A percentile compares a stretch with the other conserved stretches of the same genome.
Evolutionary conservation across 23 tunicate genomes (phyloP).

Genomic region (Diplosoma virens): DNA sequence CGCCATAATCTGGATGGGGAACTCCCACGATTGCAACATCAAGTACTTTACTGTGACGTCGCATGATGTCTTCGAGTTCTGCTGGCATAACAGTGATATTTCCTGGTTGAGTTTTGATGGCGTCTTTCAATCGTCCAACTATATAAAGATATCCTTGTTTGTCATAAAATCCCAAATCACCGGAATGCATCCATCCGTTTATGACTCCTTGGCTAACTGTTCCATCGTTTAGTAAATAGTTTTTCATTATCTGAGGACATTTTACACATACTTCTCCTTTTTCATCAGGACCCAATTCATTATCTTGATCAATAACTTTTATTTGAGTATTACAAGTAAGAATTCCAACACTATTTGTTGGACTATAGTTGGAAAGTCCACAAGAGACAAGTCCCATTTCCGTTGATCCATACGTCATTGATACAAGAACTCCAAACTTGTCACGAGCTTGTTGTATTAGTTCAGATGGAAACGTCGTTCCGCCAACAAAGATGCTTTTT

Average conservation of each 20-base stretch:
- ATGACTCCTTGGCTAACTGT: slow-evolving; percentile 43
- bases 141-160: slow-evolving; percentile 55
- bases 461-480: slow-evolving; percentile 1
- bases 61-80: slow-evolving; percentile 70
- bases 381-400: neutral
- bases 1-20: slow-evolving; percentile 68
- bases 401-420: neutral
- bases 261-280: slow-evolving; percentile 75
- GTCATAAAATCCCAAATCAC: slow-evolving; percentile 90
- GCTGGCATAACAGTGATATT: slow-evolving; percentile 70
- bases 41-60: slow-evolving; percentile 50
- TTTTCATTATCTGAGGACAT: slow-evolving; percentile 89
- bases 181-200: slow-evolving; percentile 93
- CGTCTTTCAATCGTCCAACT: slow-evolving; percentile 78
- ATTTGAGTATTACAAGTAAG: neutral
- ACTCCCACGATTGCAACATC: slow-evolving; percentile 91
- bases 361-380: neutral
- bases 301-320: slow-evolving; percentile 40
- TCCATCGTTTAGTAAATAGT: slow-evolving; percentile 49
- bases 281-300: slow-evolving; percentile 47
- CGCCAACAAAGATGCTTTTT: neutral
- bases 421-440: neutral
- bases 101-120: slow-evolving; percentile 49
- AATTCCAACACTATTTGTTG: neutral
- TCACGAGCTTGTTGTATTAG: neutral